Evolutionary conservation across 2,113 vertebrate species (phyloP), one percentile per base, ranked within the genome.

Genomic region (Callipepla californica): DNA sequence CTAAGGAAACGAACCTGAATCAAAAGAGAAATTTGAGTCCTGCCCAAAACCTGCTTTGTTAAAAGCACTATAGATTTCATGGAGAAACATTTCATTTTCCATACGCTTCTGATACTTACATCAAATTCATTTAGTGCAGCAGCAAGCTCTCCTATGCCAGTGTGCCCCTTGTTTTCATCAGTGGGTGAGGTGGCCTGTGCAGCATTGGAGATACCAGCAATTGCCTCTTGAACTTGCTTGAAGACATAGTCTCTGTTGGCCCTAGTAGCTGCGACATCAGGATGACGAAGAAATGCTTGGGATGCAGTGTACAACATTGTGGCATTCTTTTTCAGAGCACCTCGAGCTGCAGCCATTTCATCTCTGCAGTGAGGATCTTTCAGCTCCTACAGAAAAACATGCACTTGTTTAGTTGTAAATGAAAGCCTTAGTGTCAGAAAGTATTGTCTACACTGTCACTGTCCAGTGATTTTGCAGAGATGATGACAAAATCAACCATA

Each of bases 231-330:
- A 26, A 99, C 99, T 96, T 99, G 99, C 85, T 99, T 99, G 97
- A 99, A 99, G 89, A 99, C 99, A 1, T 99, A 99, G 95, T 99
- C 99, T 20, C 99, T 97, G 97, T 99, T 99, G 95, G 99, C 99
- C 51, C 99, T 98, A 0, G 99, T 99, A 63, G 99, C 99, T 0
- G 99, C 99, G 6, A 99, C 99, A 1, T 99, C 99, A 5, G 99
- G 99, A 91, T 99, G 99, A 61, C 99, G 99, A 78, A 99, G 98
- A 85, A 98, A 99, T 1, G 99, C 99, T 94, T 99, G 99, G 2
- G 99, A 99, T 28, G 99, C 99, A 0, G 99, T 99, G 89, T 99
- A 99, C 68, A 99, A 40, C 99, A 99, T 99, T 1, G 99, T 99
- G 96, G 99, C 99, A 0, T 99, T 99, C 95, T 99, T 99, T 97